Percentiles rank a stretch among this genome's conserved stretches.
These are phyloP conservation scores for Melanerpes aurifrons DNA, from an alignment of 2,113 vertebrate species.

Conservation along the genomic window DNA sequence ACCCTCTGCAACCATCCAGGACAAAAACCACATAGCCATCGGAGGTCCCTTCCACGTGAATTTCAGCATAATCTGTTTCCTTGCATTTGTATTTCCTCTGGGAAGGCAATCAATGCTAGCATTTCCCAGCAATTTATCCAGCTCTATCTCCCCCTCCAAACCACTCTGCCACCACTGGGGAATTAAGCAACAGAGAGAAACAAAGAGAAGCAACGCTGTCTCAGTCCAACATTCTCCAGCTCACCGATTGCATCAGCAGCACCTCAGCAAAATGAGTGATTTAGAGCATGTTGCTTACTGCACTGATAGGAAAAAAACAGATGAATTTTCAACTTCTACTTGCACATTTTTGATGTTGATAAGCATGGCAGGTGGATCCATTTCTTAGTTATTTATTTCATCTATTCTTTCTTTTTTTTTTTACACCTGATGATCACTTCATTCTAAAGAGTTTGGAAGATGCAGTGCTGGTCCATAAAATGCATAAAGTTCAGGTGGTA, in stretches of 20 bases:
- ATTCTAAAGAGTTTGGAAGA: neutral
- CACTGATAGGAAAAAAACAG: neutral
- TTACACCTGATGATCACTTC: neutral
- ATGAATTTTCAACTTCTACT: neutral
- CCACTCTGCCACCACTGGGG: neutral
- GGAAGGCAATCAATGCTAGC: slow-evolving; percentile 5
- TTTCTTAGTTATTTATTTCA: neutral
- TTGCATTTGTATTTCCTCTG: slow-evolving; percentile 13
- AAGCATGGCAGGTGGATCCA: neutral
- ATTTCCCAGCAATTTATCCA: slow-evolving; percentile 3
- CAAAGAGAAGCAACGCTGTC: neutral
- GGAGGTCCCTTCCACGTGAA: neutral
- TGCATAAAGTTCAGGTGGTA: neutral
- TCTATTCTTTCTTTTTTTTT: neutral
- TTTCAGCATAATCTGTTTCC: neutral
- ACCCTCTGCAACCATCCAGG: neutral
- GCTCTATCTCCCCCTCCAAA: neutral
- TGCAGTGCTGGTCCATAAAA: neutral
- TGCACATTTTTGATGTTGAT: neutral
- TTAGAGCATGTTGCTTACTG: neutral
- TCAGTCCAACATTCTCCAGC: neutral
- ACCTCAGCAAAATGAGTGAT: neutral
- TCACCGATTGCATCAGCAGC: neutral
- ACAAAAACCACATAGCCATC: slow-evolving; percentile 11
- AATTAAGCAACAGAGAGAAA: neutral